A percentile compares a stretch with the other conserved stretches of the same genome.
Conservation (phyloP, 2,113 vertebrate genomes). For the Phrynosoma blainvillii region DNA sequence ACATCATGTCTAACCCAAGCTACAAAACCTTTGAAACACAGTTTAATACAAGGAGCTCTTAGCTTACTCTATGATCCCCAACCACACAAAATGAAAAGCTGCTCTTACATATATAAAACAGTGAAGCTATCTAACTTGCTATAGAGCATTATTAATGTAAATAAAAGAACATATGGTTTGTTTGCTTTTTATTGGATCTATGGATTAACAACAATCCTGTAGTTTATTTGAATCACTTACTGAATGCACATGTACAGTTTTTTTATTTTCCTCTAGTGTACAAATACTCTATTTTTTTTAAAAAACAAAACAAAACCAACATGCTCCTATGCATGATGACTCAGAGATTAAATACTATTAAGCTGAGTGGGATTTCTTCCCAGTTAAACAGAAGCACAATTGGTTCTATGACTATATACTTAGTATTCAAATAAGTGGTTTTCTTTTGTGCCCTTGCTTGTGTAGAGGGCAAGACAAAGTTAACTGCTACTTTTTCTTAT, state of each 20-base stretch:
- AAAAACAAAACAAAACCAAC: too few species aligned
- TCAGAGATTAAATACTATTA: neutral
- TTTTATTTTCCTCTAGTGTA: neutral
- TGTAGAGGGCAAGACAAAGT: neutral
- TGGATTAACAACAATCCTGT: neutral
- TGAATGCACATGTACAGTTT: neutral
- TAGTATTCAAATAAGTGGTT: neutral
- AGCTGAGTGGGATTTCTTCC: neutral
- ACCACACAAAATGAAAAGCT: neutral
- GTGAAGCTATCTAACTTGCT: neutral
- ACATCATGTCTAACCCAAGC: neutral
- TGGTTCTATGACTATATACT: too few species aligned
- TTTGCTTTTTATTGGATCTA: neutral
- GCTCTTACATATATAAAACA: neutral
- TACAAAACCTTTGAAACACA: neutral
- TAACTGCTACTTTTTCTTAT: neutral
- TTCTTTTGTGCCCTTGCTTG: neutral
- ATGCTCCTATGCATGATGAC: neutral
- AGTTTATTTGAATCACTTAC: neutral
- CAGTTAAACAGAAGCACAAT: neutral
- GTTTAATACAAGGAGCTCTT: neutral
- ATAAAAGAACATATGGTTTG: neutral
- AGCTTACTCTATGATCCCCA: neutral
- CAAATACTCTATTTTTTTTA: too few species aligned
- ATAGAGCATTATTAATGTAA: neutral